Evolutionary conservation across 2,888 invertebrate genomes (phyloP), one percentile per base, ranked within the genome.

Genomic region (Dryococelus australis): DNA sequence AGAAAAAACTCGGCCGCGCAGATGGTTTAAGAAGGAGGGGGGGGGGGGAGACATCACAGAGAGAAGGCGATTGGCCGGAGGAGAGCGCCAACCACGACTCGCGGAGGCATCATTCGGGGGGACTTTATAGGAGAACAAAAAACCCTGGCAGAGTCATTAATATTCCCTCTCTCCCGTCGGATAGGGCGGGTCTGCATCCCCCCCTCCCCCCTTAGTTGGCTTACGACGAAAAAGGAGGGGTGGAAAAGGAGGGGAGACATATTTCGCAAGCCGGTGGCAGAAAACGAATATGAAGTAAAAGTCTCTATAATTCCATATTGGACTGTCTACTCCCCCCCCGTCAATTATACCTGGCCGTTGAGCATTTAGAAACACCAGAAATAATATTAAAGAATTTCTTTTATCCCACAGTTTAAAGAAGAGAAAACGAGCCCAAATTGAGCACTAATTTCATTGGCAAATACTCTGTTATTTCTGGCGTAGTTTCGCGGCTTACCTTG

Each of bases 101-200:
- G 65, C 24, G 65, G 13, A 65, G 65, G 65, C 65, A 20, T 65
- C 65, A 16, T 65, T 65, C 65, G 24, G 65, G n/a, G n/a, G 65
- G 65, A 65, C 65, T 65, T 65, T 65, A 65, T 65, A 65, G 20
- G 65, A 24, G 65, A 65, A 65, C 65, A 65, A 65, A 65, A 65
- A 65, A 65, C 65, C 65, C 20, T 24, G 65, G 6, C 65, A 24
- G 65, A 65, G 65, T 65, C 65, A 65, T 65, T 65, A 65, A 65
- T 65, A 65, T 65, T 65, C 65, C 65, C 65, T 65, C 65, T 65
- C 65, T 65, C 65, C 65, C 65, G 65, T 5, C 65, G 65, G 65
- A 65, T 65, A 8, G 16, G 65, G 65, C 24, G 65, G 65, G 65
- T 16, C 65, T 20, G 20, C 5, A 65, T 24, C 65, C 16, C 65